A percentile compares a stretch with the other conserved stretches of the same genome.
phyloP scores from a whole-genome alignment of 2,888 invertebrate genomes.

The Bombyx huttoni region DNA sequence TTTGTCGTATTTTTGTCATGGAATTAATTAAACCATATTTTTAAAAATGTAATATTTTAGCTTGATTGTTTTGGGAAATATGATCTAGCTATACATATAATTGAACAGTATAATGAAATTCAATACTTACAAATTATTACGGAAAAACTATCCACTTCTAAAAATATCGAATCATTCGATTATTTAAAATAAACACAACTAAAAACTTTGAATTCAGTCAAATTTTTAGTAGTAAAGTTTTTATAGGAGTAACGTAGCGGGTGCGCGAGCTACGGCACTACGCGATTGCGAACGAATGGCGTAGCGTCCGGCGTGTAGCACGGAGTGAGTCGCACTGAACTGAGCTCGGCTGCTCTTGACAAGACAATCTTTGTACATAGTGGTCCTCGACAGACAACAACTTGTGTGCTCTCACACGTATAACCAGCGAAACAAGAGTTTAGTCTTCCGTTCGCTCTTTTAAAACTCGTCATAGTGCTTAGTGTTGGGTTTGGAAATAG shows the following conservation, averaged over 20 bases:
- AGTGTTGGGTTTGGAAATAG: not conserved
- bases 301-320: conserved; percentile 51
- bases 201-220: not conserved
- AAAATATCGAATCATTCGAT: not conserved
- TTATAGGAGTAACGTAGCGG: conserved; percentile 21
- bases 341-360: conserved; percentile 47
- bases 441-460: conserved; percentile 43
- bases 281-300: conserved; percentile 28
- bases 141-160: conserved; percentile 23
- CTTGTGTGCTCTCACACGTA: conserved; percentile 57
- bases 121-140: conserved; percentile 41
- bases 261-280: conserved; percentile 21
- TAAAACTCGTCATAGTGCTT: conserved; percentile 14
- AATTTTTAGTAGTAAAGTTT: not conserved
- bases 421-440: conserved; percentile 47
- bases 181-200: conserved; percentile 1
- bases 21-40: too few relatives aligned
- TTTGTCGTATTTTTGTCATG: too few relatives aligned
- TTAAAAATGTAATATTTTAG: not conserved
- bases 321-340: conserved; percentile 59
- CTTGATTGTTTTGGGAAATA: too few relatives aligned
- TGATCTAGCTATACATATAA: not conserved
- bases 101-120: not conserved
- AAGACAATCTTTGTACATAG: conserved; percentile 64
- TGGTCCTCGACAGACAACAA: conserved; percentile 57